phyloP scores from a whole-genome alignment of 2,888 invertebrate species.

The Andrena fulva region DNA sequence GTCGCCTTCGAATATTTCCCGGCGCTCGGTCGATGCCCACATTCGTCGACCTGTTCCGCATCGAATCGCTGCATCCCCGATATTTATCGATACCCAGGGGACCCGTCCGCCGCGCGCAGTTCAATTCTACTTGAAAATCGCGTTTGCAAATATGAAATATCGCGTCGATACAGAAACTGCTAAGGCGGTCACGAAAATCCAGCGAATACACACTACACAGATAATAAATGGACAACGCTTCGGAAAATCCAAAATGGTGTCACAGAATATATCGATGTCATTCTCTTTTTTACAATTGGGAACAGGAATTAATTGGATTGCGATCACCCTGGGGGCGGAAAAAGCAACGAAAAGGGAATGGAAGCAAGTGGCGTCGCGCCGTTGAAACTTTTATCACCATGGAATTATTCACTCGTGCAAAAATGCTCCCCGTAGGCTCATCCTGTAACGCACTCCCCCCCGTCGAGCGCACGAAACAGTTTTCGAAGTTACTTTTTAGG shows the following conservation, averaged over 20 bases:
- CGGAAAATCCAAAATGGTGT: too few species aligned
- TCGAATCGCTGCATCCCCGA: neutral
- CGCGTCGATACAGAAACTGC: neutral
- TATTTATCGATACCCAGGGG: neutral
- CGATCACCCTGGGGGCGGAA: too few species aligned
- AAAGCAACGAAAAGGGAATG: neutral
- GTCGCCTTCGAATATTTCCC: neutral
- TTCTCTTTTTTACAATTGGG: too few species aligned
- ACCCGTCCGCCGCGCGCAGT: neutral
- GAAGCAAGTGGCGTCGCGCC: neutral
- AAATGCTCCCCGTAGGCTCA: slow-evolving; percentile 9
- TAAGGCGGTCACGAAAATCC: too few species aligned
- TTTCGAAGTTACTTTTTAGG: slow-evolving; percentile 10
- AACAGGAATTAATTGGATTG: neutral
- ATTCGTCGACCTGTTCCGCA: neutral
- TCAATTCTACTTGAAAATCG: too few species aligned
- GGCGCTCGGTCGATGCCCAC: neutral
- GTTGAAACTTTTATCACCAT: slow-evolving; percentile 17
- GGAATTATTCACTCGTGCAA: slow-evolving; percentile 22
- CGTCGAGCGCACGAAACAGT: neutral
- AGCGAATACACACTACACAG: too few species aligned
- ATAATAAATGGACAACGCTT: too few species aligned
- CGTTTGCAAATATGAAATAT: too few species aligned
- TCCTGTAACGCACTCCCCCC: slow-evolving; percentile 9
- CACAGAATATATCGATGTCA: too few species aligned